Evolutionary conservation across 1,140 invertebrate species (phyloP), one percentile per base, ranked within the genome.

Genomic region (Chrysoperla carnea): DNA sequence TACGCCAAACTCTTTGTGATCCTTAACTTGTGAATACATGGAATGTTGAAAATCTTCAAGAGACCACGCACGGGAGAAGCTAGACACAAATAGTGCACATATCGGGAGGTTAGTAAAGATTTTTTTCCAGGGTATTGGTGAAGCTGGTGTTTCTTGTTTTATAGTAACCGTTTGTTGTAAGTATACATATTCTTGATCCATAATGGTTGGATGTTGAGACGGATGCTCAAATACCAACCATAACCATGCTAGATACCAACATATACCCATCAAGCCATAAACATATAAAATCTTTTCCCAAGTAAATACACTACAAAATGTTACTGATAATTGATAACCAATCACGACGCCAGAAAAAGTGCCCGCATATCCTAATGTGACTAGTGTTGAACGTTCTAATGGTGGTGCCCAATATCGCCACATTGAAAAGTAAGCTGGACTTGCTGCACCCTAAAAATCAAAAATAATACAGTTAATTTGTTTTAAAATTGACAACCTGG

Each of bases 401-500:
- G 96, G 95, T 33, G 96, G 95, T 0, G 96, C 93, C 95, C 95
- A 99, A 67, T 91, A 90, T 48, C 96, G 71, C 95, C 95, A 99
- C 49, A 99, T 98, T 49, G 94, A 95, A 63, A 99, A 94, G 62
- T 93, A 97, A 4, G 95, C 92, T 39, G 95, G 95, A 72, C 99
- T 99, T 14, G 93, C 97, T 1, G 98, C 91, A 48, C 95, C 95
- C 92, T 99, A 54, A 6, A 57, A 50, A 35, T 46, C 50, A 44
- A 42, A 15, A 14, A 5, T n/a, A 36, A 4, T 5, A 23, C 2
- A 3, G 17, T 23, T 23, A 23, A 23, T 23, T 23, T 5, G 17
- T 3, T 23, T 23, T 23, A 23, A 2, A 23, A 23, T 23, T 23
- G n/a, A n/a, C n/a, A n/a, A n/a, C n/a, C n/a, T n/a, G n/a, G n/a